Conservation (phyloP, 2,113 vertebrate species). For the Neogobius melanostomus region DNA sequence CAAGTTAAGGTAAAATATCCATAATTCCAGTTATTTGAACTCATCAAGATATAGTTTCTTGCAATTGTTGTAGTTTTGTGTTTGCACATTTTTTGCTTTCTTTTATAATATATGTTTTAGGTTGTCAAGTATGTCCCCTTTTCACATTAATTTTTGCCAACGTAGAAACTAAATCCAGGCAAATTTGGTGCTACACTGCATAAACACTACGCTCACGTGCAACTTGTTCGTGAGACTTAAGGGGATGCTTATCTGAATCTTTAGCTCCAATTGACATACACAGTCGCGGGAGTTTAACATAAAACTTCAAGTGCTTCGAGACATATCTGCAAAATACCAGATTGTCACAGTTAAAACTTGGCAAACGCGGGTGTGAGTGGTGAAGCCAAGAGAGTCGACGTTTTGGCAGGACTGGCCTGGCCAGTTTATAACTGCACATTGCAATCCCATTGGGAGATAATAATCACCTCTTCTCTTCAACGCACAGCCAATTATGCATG, state of each 20-base stretch:
- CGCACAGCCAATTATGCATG: background rate
- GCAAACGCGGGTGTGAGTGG: background rate
- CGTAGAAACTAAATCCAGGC: no score
- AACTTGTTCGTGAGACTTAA: background rate
- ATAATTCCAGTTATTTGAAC: no score
- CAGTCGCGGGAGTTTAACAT: background rate
- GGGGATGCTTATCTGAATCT: background rate
- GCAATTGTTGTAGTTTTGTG: no score
- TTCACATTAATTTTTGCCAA: no score
- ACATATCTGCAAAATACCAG: background rate
- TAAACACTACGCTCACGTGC: slow-evolving; percentile 1
- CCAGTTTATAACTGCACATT: background rate
- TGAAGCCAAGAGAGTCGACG: background rate
- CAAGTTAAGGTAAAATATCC: no score
- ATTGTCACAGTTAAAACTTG: slow-evolving; percentile 1
- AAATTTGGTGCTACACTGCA: slow-evolving; percentile 37
- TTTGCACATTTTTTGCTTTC: no score
- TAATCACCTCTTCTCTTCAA: background rate
- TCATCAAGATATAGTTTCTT: no score
- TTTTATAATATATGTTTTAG: no score
- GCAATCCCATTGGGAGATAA: background rate
- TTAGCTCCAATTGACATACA: background rate
- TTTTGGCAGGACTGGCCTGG: background rate
- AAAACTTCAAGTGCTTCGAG: background rate
- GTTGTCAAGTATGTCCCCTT: no score